Base-by-base conservation (phyloP, 2,113 vertebrate genomes). In the Calidris pugnax region DNA sequence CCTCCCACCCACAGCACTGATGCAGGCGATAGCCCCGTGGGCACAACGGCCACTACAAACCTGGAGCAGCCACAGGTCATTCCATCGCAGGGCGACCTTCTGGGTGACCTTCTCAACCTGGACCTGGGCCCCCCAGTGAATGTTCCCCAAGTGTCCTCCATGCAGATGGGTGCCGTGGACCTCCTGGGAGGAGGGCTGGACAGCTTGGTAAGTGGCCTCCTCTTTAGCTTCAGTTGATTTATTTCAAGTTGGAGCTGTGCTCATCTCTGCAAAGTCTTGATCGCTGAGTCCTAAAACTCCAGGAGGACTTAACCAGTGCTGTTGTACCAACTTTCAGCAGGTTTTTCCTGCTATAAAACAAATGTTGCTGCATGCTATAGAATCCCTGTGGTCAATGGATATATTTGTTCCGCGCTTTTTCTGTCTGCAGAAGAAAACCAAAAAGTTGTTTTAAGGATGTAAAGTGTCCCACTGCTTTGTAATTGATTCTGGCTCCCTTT, bases 111-210 rank as follows among this genome's bases (percentile, higher is more conserved):
- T 73, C 98, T 99, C 90, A 99, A 99, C 98, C 98, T 99, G 94
- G 99, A 99, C 95, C 98, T 99, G 64, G 99, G 99, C 12, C 99
- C 99, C 5, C 99, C 99, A 0, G 98, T 99, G 97, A 99, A 99
- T 18, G 99, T 99, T 63, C 99, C 99, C 21, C 99, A 99, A 88
- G 99, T 99, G 45, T 99, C 98, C 57, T 98, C 98, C 95, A 99
- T 99, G 98, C 99, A 99, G 97, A 99, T 99, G 99, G 99, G 99
- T 33, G 99, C 99, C 2, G 99, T 99, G 95, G 99, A 99, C 93
- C 99, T 99, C 62, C 98, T 99, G 68, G 99, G 99, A 92, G 99
- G 99, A 92, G 99, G 99, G 23, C 98, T 99, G 85, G 99, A 99
- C 98, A 99, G 98, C 93, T 96, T 99, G 99, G 99, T 99, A 98